Evolutionary conservation across 92 coral and sea anemone genomes (phyloP).

Genomic region (Porites cylindrica): DNA sequence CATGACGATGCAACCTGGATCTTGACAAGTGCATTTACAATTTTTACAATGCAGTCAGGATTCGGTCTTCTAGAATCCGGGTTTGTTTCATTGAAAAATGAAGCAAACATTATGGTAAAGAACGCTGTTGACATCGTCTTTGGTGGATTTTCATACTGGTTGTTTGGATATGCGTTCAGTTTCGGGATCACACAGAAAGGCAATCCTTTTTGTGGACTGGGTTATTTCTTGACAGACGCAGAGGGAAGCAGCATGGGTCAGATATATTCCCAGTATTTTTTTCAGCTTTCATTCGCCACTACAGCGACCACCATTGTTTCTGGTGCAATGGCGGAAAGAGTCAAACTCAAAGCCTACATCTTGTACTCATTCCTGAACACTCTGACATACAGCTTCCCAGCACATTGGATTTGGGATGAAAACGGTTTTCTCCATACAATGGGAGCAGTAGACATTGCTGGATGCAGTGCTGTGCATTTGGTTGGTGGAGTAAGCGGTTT

Average conservation of each 20-base stretch:
- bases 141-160: slow-evolving; percentile 91
- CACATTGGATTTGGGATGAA: slow-evolving; percentile 38
- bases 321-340: no score
- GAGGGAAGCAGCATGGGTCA: slow-evolving; percentile 77
- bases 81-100: slow-evolving; percentile 74
- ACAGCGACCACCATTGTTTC: slow-evolving; percentile 12
- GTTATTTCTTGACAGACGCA: slow-evolving; percentile 78
- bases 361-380: slow-evolving; percentile 84
- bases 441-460: slow-evolving; percentile 80
- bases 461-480: slow-evolving; percentile 93
- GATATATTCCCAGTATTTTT: slow-evolving; percentile 85
- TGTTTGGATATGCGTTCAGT: slow-evolving; percentile 87
- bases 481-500: slow-evolving; percentile 90
- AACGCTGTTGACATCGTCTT: slow-evolving; percentile 72
- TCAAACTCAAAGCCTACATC: slow-evolving; percentile 57
- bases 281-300: slow-evolving; percentile 78
- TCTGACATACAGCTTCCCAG: slow-evolving; percentile 75
- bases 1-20: slow-evolving; percentile 86
- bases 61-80: slow-evolving; percentile 86
- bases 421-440: slow-evolving; percentile 55
- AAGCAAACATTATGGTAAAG: no score
- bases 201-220: slow-evolving; percentile 80
- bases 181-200: slow-evolving; percentile 53
- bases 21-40: slow-evolving; percentile 80
- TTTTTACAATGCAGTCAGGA: slow-evolving; percentile 89